A percentile compares a stretch with the other conserved stretches of the same genome.
These are phyloP conservation scores for Oenanthe melanoleuca DNA, from an alignment of 2,113 vertebrate genomes.

Conservation along the genomic window DNA sequence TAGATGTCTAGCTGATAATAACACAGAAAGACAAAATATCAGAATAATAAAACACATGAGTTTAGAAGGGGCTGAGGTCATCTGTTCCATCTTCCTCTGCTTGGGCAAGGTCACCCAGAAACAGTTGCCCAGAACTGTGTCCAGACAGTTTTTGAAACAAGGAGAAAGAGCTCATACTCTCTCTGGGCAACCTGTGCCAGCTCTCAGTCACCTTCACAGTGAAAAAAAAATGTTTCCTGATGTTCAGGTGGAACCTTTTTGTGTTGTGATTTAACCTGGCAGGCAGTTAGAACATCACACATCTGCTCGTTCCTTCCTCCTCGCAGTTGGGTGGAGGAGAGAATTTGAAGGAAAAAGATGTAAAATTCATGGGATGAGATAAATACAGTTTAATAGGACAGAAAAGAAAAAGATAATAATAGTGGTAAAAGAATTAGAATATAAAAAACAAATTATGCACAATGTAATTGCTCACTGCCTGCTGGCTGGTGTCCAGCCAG, in stretches of 20 bases:
- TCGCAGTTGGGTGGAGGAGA: accelerated
- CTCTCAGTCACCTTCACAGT: background rate
- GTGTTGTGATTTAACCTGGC: background rate
- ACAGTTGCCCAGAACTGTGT: background rate
- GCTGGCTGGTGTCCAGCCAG: background rate
- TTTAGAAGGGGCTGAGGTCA: background rate
- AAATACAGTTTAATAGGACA: background rate
- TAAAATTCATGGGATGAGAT: background rate
- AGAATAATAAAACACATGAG: background rate
- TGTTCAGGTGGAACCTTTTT: accelerated
- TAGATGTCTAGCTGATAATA: background rate
- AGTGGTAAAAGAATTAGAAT: background rate
- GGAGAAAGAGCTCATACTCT: background rate
- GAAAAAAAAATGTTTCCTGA: background rate
- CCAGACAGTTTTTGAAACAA: background rate
- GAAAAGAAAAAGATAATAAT: background rate
- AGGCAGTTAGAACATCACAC: background rate
- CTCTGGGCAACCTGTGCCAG: background rate
- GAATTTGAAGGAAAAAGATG: background rate
- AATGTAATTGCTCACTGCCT: background rate
- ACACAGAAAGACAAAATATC: background rate
- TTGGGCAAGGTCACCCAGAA: background rate
- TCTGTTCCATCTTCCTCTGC: background rate
- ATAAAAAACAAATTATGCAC: background rate
- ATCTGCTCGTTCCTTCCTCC: background rate